These are phyloP conservation scores for Sebastolobus alascanus DNA, from an alignment of 2,797 vertebrate genomes.

Conservation along the genomic window DNA sequence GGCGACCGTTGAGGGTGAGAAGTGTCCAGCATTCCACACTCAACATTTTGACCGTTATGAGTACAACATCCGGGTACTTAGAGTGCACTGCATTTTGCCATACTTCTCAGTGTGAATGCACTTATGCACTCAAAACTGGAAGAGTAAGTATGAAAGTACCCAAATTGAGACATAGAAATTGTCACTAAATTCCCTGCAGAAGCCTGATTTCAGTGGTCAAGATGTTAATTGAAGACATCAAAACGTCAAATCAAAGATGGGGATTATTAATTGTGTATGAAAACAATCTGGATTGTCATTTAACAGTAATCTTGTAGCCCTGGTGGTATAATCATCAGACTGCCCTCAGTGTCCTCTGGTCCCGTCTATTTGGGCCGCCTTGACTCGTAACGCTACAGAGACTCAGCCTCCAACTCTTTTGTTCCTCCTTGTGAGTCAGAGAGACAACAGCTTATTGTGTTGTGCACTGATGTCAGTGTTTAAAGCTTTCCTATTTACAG, in stretches of 20 bases:
- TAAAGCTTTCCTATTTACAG: slow-evolving; percentile 25
- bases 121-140: too few species aligned
- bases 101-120: too few species aligned
- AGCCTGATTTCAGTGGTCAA: neutral
- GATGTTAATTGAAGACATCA: neutral
- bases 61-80: too few species aligned
- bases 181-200: neutral
- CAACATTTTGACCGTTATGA: too few species aligned
- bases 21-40: too few species aligned
- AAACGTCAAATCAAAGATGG: neutral
- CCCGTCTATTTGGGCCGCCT: neutral
- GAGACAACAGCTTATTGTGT: slow-evolving; percentile 17
- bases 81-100: too few species aligned
- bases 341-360: neutral
- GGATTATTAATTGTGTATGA: neutral
- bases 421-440: slow-evolving; percentile 29
- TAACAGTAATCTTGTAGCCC: neutral
- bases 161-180: too few species aligned
- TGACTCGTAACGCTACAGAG: slow-evolving; percentile 4
- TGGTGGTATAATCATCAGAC: neutral
- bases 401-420: slow-evolving; percentile 7
- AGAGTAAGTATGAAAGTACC: too few species aligned
- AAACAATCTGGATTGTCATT: neutral
- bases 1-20: too few species aligned
- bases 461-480: slow-evolving; percentile 13